Conservation (phyloP, 2,888 invertebrate species). For the Falcaria lacertinaria region DNA sequence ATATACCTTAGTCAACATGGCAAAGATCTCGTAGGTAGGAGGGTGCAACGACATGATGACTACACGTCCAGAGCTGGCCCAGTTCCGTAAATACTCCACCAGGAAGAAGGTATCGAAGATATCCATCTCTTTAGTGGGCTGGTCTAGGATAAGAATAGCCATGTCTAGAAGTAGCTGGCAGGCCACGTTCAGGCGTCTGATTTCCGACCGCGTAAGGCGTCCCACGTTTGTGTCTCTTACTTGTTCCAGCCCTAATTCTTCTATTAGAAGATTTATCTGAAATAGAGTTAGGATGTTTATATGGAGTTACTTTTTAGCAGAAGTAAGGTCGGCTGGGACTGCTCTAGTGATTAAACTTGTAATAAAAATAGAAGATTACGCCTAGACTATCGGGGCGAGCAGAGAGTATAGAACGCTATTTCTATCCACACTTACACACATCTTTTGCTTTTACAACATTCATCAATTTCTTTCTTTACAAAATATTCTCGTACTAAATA, state of each 20-base stretch:
- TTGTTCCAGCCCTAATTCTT: slow-evolving; percentile 94
- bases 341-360: too few species aligned
- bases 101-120: slow-evolving; percentile 98
- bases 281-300: slow-evolving; percentile 20
- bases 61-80: slow-evolving; percentile 89
- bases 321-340: too few species aligned
- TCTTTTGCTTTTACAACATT: too few species aligned
- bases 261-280: slow-evolving; percentile 92
- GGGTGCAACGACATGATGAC: slow-evolving; percentile 95
- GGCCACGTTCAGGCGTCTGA: slow-evolving; percentile 91
- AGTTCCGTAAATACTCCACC: slow-evolving; percentile 95
- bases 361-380: too few species aligned
- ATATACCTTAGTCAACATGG: slow-evolving; percentile 89
- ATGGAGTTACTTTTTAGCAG: too few species aligned
- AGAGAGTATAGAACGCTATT: too few species aligned
- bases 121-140: slow-evolving; percentile 93
- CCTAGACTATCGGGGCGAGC: too few species aligned
- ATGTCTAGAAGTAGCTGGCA: slow-evolving; percentile 92
- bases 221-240: slow-evolving; percentile 92
- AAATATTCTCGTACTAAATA: too few species aligned
- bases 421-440: too few species aligned
- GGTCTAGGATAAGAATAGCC: slow-evolving; percentile 92
- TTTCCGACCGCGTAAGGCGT: slow-evolving; percentile 92
- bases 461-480: too few species aligned
- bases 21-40: slow-evolving; percentile 96